Evolutionary conservation across 2,113 vertebrate species (phyloP), one percentile per base, ranked within the genome.

Genomic region (Ammodytes marinus): DNA sequence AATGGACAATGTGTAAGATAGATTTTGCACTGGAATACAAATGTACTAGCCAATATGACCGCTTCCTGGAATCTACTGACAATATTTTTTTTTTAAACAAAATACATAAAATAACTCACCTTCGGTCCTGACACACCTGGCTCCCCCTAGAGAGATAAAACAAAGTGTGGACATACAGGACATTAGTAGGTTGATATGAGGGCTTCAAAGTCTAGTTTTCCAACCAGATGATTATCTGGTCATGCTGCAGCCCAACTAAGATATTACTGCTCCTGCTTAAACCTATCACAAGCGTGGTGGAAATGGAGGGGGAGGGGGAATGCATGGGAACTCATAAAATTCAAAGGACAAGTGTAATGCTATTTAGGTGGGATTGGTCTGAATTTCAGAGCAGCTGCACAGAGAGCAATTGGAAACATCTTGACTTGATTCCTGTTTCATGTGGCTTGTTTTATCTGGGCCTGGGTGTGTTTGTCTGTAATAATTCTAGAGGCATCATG

Each of bases 81-180:
- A 14, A 52, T 8, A 61, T 39, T 3, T 0, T 19, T 15, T 47
- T 70, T 50, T 2, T 47, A 63, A 79, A 45, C 49, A 8, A 84
- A 68, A 47, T 6, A 55, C 10, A 65, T 14, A 15, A 6, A 2
- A 73, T 54, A 73, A 6, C 68, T 78, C 70, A 93, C 89, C 84
- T 92, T 90, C 66, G 60, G 86, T 81, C 91, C 91, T 17, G 90
- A 71, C 42, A 80, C 70, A 58, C 90, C 91, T 35, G 96, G 87
- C 6, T 99, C 98, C 89, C 98, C 98, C 98, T 99, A 80, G 0
- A 87, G 74, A 80, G 17, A 88, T 19, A 71, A 65, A 86, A 50
- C 17, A 79, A 42, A 49, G 27, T 37, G 49, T 63, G 10, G 8
- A 55, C n/a, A 77, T 8, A 52, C 10, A 57, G 37, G 27, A 27